Evolutionary conservation across 2,797 vertebrate species (phyloP).

Genomic region (Pagetopsis macropterus): DNA sequence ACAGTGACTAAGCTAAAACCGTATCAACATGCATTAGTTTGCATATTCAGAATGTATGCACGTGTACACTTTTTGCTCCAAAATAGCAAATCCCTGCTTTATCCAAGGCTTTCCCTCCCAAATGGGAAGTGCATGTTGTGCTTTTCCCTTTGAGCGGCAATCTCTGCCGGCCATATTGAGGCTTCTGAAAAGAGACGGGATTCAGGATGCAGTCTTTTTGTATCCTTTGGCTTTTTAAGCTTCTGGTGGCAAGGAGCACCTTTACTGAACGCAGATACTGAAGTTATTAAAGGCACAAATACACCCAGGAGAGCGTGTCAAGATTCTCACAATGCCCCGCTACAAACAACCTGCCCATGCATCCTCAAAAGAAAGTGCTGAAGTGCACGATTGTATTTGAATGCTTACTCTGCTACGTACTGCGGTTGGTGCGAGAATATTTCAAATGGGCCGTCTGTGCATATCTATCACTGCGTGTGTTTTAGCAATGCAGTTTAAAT

Average conservation of each 20-base stretch:
- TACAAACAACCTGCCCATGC: slow-evolving; percentile 16
- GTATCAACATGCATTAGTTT: background rate
- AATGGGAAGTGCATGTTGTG: slow-evolving; percentile 55
- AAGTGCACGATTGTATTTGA: background rate
- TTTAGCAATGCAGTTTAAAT: slow-evolving; percentile 21
- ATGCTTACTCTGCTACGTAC: background rate
- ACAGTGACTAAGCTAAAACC: background rate
- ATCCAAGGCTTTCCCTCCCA: slow-evolving; percentile 34
- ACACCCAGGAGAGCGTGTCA: slow-evolving; percentile 14
- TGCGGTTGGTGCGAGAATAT: slow-evolving; percentile 1
- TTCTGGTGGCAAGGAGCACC: slow-evolving; percentile 30
- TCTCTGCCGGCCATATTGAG: slow-evolving; percentile 69
- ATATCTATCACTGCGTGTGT: background rate
- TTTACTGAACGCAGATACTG: slow-evolving; percentile 30
- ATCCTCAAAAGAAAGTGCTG: slow-evolving; percentile 6
- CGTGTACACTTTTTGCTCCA: slow-evolving; percentile 32
- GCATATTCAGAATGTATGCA: slow-evolving; percentile 16
- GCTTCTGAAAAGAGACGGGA: slow-evolving; percentile 56
- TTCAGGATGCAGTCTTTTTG: slow-evolving; percentile 53
- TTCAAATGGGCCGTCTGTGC: background rate
- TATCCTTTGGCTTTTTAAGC: slow-evolving; percentile 38
- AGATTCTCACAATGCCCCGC: slow-evolving; percentile 5
- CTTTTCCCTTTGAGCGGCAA: slow-evolving; percentile 64
- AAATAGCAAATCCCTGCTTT: slow-evolving; percentile 60
- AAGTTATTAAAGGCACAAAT: slow-evolving; percentile 48